Conservation (phyloP, 2,113 vertebrate genomes). For the Riparia riparia region DNA sequence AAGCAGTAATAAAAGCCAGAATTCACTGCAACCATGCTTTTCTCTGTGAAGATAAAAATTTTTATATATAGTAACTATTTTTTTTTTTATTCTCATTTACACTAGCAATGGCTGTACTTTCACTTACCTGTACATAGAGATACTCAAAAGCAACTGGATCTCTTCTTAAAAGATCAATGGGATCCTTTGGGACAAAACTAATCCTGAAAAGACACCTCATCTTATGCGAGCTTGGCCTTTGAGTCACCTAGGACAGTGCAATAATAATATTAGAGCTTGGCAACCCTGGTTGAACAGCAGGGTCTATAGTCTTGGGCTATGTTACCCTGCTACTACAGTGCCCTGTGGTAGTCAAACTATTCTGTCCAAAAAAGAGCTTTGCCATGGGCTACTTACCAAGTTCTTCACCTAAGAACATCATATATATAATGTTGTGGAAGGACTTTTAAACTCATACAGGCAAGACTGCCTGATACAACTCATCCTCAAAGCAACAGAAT, state of each 20-base stretch:
- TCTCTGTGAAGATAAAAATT: not conserved
- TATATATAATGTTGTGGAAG: not conserved
- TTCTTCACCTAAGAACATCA: not conserved
- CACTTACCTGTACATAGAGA: constrained; percentile 95
- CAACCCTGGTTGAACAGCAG: not conserved
- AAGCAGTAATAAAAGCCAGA: not conserved
- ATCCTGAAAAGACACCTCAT: constrained; percentile 99
- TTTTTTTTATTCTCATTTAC: not conserved
- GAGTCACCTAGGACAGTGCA: constrained; percentile 88
- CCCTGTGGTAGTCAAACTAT: not conserved
- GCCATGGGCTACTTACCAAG: not conserved
- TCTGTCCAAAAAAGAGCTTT: not conserved
- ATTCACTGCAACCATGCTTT: not conserved
- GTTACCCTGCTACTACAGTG: not conserved
- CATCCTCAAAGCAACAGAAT: not conserved
- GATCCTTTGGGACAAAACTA: constrained; percentile 98
- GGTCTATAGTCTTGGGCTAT: not conserved
- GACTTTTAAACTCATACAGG: not conserved
- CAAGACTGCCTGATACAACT: not conserved
- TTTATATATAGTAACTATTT: not conserved
- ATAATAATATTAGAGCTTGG: not conserved
- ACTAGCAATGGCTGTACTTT: not conserved
- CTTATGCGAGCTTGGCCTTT: constrained; percentile 94
- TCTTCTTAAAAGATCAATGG: constrained; percentile 93
- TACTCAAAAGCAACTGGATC: constrained; percentile 97